Conservation (phyloP, 2,113 vertebrate genomes). For the Ondatra zibethicus region DNA sequence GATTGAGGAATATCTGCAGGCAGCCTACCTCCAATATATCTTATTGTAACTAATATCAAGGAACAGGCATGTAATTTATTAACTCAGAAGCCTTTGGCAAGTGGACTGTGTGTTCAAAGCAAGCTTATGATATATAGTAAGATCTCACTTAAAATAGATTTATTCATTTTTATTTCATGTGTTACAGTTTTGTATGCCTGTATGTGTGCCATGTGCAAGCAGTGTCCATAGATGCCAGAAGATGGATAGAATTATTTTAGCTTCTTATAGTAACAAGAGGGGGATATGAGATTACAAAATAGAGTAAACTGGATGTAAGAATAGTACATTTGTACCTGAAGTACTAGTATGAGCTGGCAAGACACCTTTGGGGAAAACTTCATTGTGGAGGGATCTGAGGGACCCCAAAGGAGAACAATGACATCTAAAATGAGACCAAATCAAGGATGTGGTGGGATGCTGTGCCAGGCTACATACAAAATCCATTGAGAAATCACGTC, state of each 20-base stretch:
- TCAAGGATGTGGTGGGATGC: no score
- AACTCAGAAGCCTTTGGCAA: neutral
- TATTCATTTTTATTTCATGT: neutral
- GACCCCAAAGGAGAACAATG: neutral
- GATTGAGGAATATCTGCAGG: neutral
- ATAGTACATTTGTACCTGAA: neutral
- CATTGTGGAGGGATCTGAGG: neutral
- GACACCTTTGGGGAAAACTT: accelerated
- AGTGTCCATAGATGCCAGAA: neutral
- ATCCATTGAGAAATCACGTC: neutral
- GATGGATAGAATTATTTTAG: neutral
- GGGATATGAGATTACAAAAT: neutral
- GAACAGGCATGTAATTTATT: neutral
- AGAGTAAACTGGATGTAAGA: neutral
- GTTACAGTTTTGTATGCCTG: neutral
- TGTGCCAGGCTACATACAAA: neutral
- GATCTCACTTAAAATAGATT: neutral
- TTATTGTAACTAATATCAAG: neutral
- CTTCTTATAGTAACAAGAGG: neutral
- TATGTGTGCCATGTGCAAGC: neutral
- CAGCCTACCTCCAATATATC: neutral
- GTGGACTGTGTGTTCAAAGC: neutral
- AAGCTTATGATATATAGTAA: neutral
- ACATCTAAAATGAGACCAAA: neutral
- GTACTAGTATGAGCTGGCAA: neutral